phyloP scores from a whole-genome alignment of 2,113 vertebrate species.

The Bungarus multicinctus region DNA sequence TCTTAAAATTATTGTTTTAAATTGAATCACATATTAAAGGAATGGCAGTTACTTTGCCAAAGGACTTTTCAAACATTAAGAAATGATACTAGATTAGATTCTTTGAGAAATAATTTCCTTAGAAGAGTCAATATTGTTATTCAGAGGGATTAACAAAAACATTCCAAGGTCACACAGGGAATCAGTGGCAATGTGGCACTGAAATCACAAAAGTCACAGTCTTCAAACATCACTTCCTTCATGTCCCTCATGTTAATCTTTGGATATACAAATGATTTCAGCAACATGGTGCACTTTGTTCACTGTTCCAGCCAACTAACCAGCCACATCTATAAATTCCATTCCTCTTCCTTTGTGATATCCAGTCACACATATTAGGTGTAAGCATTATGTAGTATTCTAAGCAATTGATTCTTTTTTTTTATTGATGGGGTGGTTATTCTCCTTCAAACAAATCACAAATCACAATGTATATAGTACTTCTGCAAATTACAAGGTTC shows the following conservation, averaged over 20 bases:
- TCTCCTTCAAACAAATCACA: neutral
- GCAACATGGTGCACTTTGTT: neutral
- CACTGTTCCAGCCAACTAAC: neutral
- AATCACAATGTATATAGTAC: neutral
- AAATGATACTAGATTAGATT: slow-evolving; percentile 5
- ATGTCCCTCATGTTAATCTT: neutral
- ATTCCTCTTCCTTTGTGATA: neutral
- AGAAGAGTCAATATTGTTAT: slow-evolving; percentile 23
- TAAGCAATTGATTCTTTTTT: neutral
- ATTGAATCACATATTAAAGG: slow-evolving; percentile 40
- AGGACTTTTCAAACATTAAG: slow-evolving; percentile 29
- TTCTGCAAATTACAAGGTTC: neutral
- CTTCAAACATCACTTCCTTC: neutral
- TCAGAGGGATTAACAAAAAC: slow-evolving; percentile 12
- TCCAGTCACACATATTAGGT: neutral
- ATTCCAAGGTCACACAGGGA: neutral
- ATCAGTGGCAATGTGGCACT: neutral
- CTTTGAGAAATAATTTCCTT: slow-evolving; percentile 6
- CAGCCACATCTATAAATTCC: neutral
- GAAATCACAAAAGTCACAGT: neutral
- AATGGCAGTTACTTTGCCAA: slow-evolving; percentile 27
- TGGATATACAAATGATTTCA: neutral
- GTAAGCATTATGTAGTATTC: neutral
- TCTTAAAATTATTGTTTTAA: slow-evolving; percentile 10
- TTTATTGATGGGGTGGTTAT: too few relatives aligned